Base-by-base conservation (phyloP, 2,797 vertebrate genomes). In the Loris lydekkerianus region DNA sequence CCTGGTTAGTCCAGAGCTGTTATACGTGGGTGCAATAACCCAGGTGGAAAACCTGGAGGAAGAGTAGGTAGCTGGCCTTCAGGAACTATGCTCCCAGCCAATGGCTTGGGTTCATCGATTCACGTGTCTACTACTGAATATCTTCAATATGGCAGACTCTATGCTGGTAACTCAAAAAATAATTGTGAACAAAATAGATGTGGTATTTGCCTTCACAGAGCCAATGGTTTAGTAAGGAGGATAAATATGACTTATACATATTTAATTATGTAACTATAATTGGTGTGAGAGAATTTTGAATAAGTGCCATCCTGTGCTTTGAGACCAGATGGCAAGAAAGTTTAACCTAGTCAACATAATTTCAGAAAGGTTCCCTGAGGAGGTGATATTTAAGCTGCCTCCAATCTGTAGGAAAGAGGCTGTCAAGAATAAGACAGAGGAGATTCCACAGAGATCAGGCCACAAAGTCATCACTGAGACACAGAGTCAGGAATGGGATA, bases 241-340 rank as follows among this genome's bases (percentile, higher is more conserved):
- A 81, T 20, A 70, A 94, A 69, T 13, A 90, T 11, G 34, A 87
- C 67, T 37, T 72, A 94, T 29, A 61, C 29, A 76, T 49, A 67
- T 10, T 75, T n/a, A 46, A 75, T 63, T 87, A 40, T n/a, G 31
- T 78, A 86, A 17, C 31, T 72, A 15, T 91, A 86, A 60, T 10
- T 37, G 27, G 31, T 53, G 2, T 70, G 53, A 86, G 65, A 53
- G 15, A 70, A 60, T 78, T 82, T 93, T 92, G 65, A 95, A 23
- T 60, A 80, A 93, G 37, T 84, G 46, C 14, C 83, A 60, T 56
- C n/a, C 7, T 86, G 10, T 75, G n/a, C 15, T 88, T 40, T 27
- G 14, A 92, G 43, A 87, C n/a, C 67, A 96, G 53, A 95, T 93
- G 76, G 86, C 65, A 92, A 85, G 85, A 81, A 96, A 91, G 80